A percentile compares a stretch with the other conserved stretches of the same genome.
phyloP scores from a whole-genome alignment of 2,888 invertebrate species.

The Amphipoea lucens region DNA sequence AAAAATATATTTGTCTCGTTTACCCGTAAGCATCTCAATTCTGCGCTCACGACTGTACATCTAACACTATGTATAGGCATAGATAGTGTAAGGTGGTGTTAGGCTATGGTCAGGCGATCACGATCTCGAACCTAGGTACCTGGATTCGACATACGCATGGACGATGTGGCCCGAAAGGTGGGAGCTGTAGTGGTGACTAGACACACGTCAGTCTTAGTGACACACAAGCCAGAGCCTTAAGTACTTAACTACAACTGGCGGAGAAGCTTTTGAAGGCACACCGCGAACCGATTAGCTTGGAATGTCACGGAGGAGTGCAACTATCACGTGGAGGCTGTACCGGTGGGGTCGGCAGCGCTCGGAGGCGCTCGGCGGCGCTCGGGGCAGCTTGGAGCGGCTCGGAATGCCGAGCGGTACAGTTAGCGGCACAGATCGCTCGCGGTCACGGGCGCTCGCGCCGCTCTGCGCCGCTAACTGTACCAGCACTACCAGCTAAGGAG shows the following conservation, averaged over 20 bases:
- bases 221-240: background rate
- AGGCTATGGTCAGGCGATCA: background rate
- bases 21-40: background rate
- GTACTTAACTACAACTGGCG: background rate
- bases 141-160: background rate
- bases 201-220: background rate
- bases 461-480: constrained; percentile 16
- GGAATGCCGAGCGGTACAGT: constrained; percentile 19
- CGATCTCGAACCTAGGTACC: background rate
- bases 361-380: constrained; percentile 3
- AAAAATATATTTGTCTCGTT: background rate
- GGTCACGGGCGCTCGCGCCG: constrained; percentile 6
- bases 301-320: background rate
- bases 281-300: constrained; percentile 15
- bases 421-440: constrained; percentile 37
- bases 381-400: background rate
- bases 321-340: background rate
- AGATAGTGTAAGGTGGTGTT: no score
- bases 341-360: background rate
- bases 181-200: background rate
- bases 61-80: background rate
- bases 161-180: background rate
- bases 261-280: constrained; percentile 6
- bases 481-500: constrained; percentile 10
- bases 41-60: background rate